Base-by-base conservation (phyloP, 2,113 vertebrate genomes). In the Anguilla japonica region DNA sequence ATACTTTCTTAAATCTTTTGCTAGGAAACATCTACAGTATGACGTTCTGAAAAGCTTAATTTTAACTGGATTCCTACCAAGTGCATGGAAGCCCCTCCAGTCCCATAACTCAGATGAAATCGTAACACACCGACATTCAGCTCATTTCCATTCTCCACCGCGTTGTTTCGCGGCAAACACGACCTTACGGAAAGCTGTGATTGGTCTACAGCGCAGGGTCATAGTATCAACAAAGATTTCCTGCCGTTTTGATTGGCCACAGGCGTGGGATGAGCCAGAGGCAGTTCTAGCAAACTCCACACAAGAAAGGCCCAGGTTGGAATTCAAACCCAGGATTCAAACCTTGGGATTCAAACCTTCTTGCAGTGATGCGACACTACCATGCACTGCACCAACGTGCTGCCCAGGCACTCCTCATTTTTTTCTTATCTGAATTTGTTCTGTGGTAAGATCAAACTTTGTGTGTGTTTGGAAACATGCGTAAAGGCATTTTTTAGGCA, bases 141-240 rank as follows among this genome's bases (percentile, higher is more conserved):
- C n/a, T 63, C 57, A 57, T 83, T 29, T 57, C 63, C 41, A 43
- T 39, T 34, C 40, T 1, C 34, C 34, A 34, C 34, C 1, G 34
- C 34, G 34, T 57, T 16, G 40, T 53, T 89, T 87, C 84, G 88
- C 86, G 75, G 88, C 18, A 85, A 85, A 86, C 50, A 3, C n/a
- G 15, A 22, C 81, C 53, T 18, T 1, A 20, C 41, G 2, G 40
- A 67, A 26, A 46, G 18, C 71, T 83, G 15, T 81, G 84, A 84
- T 88, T 80, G 87, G 87, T n/a, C 75, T 9, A 41, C 18, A 18
- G 67, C 18, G 20, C 39, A 4, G 15, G 46, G 16, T 87, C 67
- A 41, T 56, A 79, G 11, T n/a, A 43, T 46, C 71, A 75, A 87
- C 81, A 39, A 40, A 82, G 79, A 78, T 80, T 83, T 83, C 71